Conservation (phyloP, 2,888 invertebrate species). For the Anodontia alba region DNA sequence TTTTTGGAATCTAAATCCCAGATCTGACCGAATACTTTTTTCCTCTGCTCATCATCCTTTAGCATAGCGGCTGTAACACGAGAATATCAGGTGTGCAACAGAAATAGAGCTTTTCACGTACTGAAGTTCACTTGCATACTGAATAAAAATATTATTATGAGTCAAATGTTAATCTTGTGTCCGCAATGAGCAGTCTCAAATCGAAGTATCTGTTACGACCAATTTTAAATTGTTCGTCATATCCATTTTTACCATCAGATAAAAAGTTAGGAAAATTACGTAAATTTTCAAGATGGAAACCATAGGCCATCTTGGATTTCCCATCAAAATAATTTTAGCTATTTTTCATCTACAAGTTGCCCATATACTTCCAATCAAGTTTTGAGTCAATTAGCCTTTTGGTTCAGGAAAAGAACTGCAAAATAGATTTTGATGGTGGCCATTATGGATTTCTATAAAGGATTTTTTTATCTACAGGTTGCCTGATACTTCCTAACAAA, state of each 20-base stretch:
- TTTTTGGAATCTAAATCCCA: constrained; percentile 13
- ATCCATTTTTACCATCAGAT: constrained; percentile 31
- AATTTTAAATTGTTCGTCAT: background rate
- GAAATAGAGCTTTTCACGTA: background rate
- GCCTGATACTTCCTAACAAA: too few species aligned
- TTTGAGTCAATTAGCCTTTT: too few species aligned
- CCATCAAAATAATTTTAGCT: too few species aligned
- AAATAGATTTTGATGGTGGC: too few species aligned
- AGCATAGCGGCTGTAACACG: constrained; percentile 16
- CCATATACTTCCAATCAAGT: too few species aligned
- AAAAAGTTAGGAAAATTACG: constrained; percentile 36
- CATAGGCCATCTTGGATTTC: too few species aligned
- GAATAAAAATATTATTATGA: constrained; percentile 32
- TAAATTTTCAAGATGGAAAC: too few species aligned
- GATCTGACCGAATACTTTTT: background rate
- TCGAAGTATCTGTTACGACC: constrained; percentile 17
- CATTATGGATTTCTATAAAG: too few species aligned
- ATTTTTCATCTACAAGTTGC: too few species aligned
- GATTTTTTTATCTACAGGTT: too few species aligned
- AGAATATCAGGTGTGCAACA: constrained; percentile 21
- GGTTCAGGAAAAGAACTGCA: too few species aligned
- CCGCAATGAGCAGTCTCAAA: constrained; percentile 18
- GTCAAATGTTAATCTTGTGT: constrained; percentile 30
- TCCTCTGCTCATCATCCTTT: background rate
- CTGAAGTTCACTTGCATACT: constrained; percentile 20